Base-by-base conservation (phyloP, 2,888 invertebrate species). In the Sphaeridia pumilis region DNA sequence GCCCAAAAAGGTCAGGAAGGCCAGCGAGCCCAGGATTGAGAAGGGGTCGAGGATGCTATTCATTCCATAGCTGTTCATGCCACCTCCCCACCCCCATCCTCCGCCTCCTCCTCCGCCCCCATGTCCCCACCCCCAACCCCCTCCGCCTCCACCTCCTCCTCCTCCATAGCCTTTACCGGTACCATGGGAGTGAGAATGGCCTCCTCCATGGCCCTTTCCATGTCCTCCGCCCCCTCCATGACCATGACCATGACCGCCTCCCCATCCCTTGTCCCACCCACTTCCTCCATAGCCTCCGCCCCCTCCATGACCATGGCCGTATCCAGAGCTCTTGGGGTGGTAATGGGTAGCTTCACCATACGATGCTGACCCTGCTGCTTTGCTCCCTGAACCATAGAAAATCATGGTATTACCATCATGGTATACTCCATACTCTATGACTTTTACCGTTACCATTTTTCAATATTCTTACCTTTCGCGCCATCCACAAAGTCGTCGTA, bases 21-120 rank as follows among this genome's bases (percentile, higher is more conserved):
- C 61, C n/a, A 65, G 45, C 1, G 60, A 57, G n/a, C 63, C 65
- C 3, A 65, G 51, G 50, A 65, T 63, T 7, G 62, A 59, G 31
- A 65, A 65, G 4, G 65, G 65, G 41, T 65, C 65, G 12, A 59
- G 42, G 17, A 54, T 49, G 4, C 59, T 50, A 12, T 24, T 24
- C 45, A 51, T 53, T 24, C n/a, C 36, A 14, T 52, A 49, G 14
- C 41, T 43, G 24, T 46, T n/a, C 2, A 52, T 47, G 10, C 56
- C 56, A 34, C 51, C 47, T 10, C 57, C 50, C 4, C 49, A 49
- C 1, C 55, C 55, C n/a, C 45, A n/a, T 0, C 58, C 56, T 12
- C 55, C 54, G 2, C 60, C 60, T 36, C 45, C 17, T 26, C 56
- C 56, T n/a, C 48, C 38, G 21, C 45, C 45, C 36, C 43, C 27